These are phyloP conservation scores for Graptemys geographica DNA, from an alignment of 2,797 vertebrate species.

Conservation along the genomic window DNA sequence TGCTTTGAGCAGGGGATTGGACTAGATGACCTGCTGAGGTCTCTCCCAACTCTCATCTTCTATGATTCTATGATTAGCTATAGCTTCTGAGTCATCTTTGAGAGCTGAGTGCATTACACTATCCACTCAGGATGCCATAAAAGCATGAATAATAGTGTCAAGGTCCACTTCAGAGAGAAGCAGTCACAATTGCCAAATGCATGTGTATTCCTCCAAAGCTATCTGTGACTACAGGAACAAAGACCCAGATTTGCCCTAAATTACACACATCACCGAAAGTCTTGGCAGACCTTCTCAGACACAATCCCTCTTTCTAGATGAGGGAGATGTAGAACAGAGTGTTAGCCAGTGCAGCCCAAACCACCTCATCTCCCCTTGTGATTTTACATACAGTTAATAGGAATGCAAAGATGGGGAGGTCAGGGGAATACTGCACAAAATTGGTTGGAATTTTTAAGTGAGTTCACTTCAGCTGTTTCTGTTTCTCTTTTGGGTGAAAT, in stretches of 20 bases:
- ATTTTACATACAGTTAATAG: not conserved
- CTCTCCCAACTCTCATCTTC: too few species aligned
- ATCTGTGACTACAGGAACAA: not conserved
- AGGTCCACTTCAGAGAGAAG: not conserved
- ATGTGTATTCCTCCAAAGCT: conserved; percentile 22
- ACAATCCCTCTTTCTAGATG: not conserved
- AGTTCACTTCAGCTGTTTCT: not conserved
- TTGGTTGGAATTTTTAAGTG: not conserved
- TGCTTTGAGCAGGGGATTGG: too few species aligned
- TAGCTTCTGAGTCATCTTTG: not conserved
- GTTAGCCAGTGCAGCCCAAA: not conserved
- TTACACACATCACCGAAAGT: not conserved
- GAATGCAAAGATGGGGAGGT: not conserved
- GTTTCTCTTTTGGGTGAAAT: not conserved
- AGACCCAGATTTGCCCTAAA: conserved; percentile 10
- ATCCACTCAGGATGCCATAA: not conserved
- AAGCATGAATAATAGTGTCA: not conserved
- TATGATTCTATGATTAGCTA: not conserved
- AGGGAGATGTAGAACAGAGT: not conserved
- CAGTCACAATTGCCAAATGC: fast-evolving
- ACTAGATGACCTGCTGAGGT: too few species aligned
- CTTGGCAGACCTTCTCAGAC: not conserved
- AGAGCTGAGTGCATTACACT: not conserved
- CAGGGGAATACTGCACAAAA: not conserved
- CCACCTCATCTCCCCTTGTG: not conserved